Evolutionary conservation across 2,113 vertebrate genomes (phyloP).

Genomic region (Trogon surrucura): DNA sequence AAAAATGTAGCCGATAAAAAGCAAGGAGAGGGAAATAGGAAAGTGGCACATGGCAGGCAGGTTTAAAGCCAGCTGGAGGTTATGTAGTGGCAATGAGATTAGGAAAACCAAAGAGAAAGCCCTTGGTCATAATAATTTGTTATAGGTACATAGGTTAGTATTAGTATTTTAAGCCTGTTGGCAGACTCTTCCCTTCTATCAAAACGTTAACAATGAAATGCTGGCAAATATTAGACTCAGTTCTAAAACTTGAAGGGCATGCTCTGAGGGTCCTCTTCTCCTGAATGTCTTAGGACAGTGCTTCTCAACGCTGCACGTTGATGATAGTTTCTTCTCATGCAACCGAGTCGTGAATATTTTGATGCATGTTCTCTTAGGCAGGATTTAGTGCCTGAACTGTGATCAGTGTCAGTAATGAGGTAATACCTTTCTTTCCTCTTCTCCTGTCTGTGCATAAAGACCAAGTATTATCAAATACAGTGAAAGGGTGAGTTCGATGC

Average conservation of each 20-base stretch:
- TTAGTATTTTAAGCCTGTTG: neutral
- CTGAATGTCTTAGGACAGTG: neutral
- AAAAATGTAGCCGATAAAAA: neutral
- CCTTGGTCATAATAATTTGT: neutral
- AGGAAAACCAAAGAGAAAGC: neutral
- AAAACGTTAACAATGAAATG: neutral
- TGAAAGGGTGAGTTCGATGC: neutral
- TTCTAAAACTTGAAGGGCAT: neutral
- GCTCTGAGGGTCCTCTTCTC: neutral
- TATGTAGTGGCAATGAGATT: neutral
- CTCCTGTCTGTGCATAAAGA: conserved; percentile 43
- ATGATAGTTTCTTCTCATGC: neutral
- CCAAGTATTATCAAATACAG: neutral
- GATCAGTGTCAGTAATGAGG: neutral
- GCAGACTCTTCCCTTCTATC: neutral
- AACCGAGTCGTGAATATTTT: conserved; percentile 28
- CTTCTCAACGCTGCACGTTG: neutral
- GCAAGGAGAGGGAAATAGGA: neutral
- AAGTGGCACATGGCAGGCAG: neutral
- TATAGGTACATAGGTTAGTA: neutral
- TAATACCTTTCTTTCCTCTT: neutral
- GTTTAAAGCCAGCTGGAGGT: conserved; percentile 24
- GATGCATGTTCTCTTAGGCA: neutral
- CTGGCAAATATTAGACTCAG: neutral
- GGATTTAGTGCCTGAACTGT: conserved; percentile 47